Conservation (phyloP, 1,140 invertebrate species). For the Pogonognathellus flavescens region DNA sequence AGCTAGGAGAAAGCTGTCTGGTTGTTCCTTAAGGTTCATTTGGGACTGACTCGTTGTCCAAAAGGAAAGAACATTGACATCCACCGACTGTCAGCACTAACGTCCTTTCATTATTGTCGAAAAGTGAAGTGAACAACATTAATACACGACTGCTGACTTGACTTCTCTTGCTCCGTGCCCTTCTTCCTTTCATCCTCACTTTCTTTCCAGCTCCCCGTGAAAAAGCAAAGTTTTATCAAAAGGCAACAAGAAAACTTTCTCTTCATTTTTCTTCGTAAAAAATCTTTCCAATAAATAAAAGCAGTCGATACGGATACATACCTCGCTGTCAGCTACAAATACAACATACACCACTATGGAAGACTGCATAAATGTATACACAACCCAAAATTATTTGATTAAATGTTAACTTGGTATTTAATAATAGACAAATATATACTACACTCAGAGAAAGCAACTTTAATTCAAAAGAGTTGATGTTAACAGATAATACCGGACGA, state of each 20-base stretch:
- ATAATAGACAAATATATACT: no score
- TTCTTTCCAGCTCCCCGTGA: not conserved
- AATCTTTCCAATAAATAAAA: slow-evolving; percentile 12
- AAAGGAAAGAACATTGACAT: not conserved
- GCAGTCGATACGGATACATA: not conserved
- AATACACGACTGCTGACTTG: slow-evolving; percentile 34
- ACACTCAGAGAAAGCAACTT: no score
- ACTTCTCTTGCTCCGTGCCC: not conserved
- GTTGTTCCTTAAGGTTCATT: no score
- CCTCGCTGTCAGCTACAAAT: no score
- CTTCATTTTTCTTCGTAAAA: not conserved
- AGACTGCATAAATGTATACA: no score
- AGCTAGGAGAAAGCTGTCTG: slow-evolving; percentile 2
- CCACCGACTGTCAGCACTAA: no score
- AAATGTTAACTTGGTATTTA: no score
- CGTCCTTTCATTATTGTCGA: not conserved
- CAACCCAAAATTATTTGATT: no score
- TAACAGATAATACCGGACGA: no score
- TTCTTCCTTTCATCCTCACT: slow-evolving; percentile 18
- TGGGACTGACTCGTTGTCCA: slow-evolving; percentile 9
- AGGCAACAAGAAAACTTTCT: slow-evolving; percentile 24
- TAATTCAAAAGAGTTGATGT: no score
- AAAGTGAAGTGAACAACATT: slow-evolving; percentile 15
- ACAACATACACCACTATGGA: no score
- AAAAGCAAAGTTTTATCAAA: slow-evolving; percentile 33